Conservation (phyloP, 2,797 vertebrate genomes). For the Coccyzus lansbergi region DNA sequence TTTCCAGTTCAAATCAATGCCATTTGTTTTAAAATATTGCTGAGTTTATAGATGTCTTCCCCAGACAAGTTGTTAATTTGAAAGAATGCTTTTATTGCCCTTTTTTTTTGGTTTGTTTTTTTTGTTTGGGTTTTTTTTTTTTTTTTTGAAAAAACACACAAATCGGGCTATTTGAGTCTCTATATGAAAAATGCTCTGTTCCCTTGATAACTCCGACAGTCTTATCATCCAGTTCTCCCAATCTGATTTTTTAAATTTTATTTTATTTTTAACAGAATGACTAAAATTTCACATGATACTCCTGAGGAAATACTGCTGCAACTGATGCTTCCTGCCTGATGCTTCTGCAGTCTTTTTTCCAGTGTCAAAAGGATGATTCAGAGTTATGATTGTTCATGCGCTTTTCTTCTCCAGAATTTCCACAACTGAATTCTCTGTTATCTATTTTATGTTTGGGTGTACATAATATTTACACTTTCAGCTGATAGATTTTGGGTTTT, state of each 20-base stretch:
- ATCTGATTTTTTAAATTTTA: background rate
- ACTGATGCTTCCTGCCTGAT: background rate
- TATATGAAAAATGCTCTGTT: background rate
- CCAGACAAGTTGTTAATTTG: background rate
- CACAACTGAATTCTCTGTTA: background rate
- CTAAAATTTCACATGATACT: constrained; percentile 24
- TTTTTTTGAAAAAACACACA: background rate
- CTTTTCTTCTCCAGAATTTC: background rate
- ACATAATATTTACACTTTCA: background rate
- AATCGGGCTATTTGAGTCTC: background rate
- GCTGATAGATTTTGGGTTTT: background rate
- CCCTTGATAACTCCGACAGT: background rate
- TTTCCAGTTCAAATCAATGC: background rate
- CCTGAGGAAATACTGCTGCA: background rate
- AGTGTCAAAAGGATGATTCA: background rate
- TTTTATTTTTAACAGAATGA: background rate
- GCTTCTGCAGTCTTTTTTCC: background rate
- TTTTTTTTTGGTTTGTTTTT: accelerated
- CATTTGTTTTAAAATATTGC: background rate
- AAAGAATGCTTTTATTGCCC: background rate
- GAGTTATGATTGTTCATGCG: background rate
- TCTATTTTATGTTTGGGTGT: background rate
- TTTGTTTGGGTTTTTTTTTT: too few relatives aligned
- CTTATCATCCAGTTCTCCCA: background rate
- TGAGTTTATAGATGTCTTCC: background rate